phyloP scores from a whole-genome alignment of 2,797 vertebrate genomes.

The Peromyscus nudipes region DNA sequence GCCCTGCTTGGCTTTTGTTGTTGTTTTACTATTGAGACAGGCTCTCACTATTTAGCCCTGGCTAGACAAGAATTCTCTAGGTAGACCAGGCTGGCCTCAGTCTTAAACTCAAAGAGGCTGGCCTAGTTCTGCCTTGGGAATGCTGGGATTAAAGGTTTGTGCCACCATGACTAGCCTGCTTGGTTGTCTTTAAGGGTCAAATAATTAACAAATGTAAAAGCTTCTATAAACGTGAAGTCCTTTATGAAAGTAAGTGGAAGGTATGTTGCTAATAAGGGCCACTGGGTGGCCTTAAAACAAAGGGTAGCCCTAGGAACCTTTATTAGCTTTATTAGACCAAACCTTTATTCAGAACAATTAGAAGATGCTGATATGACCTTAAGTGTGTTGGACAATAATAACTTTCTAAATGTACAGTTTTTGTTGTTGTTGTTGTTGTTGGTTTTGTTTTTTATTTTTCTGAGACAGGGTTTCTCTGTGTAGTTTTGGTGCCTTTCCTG shows the following conservation, averaged over 20 bases:
- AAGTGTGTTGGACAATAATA: conserved; percentile 25
- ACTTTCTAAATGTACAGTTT: not conserved
- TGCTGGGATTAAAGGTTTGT: not conserved
- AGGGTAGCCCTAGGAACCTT: not conserved
- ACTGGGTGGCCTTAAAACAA: not conserved
- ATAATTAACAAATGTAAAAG: conserved; percentile 45
- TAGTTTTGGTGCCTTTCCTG: too few relatives aligned
- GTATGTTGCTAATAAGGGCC: not conserved
- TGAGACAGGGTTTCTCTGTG: too few relatives aligned
- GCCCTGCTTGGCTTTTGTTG: not conserved
- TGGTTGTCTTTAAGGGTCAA: conserved; percentile 54
- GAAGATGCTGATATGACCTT: not conserved
- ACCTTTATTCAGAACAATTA: conserved; percentile 56
- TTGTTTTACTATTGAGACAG: not conserved
- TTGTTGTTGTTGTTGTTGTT: too few relatives aligned
- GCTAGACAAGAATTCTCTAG: not conserved
- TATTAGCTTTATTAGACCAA: not conserved
- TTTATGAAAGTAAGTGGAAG: conserved; percentile 51
- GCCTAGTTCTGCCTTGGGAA: too few relatives aligned
- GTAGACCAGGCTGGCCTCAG: not conserved
- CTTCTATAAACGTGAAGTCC: not conserved
- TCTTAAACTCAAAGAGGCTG: not conserved
- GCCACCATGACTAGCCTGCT: not conserved
- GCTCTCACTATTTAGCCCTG: not conserved
- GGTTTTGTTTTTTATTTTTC: too few relatives aligned